Evolutionary conservation across 2,888 invertebrate genomes (phyloP).

Genomic region (Hypena proboscidalis): DNA sequence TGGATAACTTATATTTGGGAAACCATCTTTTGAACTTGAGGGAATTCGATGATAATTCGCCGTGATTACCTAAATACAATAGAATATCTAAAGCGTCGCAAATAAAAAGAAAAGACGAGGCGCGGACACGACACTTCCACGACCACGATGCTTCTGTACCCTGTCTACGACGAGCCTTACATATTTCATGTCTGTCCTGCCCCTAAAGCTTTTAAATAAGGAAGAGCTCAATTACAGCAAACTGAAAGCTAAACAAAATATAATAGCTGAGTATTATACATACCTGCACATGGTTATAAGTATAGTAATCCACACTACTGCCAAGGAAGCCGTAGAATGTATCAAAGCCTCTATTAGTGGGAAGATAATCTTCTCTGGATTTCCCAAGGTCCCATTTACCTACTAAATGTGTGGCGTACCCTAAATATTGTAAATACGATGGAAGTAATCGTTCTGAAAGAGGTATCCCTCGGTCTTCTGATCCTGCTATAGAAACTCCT

Average conservation of each 20-base stretch:
- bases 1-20: no score
- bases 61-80: no score
- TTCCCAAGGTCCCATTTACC: conserved; percentile 97
- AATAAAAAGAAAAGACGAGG: no score
- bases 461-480: conserved; percentile 90
- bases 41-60: no score
- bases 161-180: no score
- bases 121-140: no score
- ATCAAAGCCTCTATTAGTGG: conserved; percentile 90
- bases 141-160: no score
- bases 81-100: no score
- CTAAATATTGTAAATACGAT: conserved; percentile 87
- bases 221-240: background rate
- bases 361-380: conserved; percentile 88
- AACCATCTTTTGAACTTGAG: no score
- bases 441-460: conserved; percentile 89
- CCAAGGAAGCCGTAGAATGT: conserved; percentile 93
- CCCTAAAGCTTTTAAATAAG: no score
- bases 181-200: no score
- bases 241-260: background rate
- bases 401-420: conserved; percentile 91
- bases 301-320: conserved; percentile 91
- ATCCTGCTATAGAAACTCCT: conserved; percentile 55
- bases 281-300: conserved; percentile 82
- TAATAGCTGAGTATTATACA: conserved; percentile 7